phyloP scores from a whole-genome alignment of 2,888 invertebrate genomes.

The Autographa gamma region DNA sequence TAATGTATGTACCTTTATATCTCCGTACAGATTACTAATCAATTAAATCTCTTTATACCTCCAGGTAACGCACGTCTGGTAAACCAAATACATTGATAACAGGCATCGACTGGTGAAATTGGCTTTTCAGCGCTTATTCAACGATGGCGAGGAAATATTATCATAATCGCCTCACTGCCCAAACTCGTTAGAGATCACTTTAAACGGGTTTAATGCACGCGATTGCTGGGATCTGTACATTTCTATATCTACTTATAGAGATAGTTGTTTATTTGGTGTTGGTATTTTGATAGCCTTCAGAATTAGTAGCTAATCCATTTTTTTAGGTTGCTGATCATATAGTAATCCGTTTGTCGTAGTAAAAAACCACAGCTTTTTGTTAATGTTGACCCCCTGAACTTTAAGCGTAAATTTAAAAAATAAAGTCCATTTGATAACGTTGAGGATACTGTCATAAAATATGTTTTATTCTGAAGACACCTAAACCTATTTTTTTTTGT shows the following conservation, averaged over 20 bases:
- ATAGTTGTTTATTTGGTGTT: not conserved
- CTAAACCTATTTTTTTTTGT: no score
- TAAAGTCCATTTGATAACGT: no score
- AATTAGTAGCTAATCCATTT: not conserved
- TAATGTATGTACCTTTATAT: no score
- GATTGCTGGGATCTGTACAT: not conserved
- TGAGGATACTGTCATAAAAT: no score
- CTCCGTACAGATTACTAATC: not conserved
- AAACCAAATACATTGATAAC: conserved; percentile 4
- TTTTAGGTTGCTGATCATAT: no score
- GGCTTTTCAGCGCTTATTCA: conserved; percentile 4
- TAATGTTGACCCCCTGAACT: no score
- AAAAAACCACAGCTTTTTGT: no score
- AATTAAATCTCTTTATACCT: not conserved
- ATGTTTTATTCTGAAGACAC: no score
- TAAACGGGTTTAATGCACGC: conserved; percentile 3
- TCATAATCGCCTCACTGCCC: conserved; percentile 1
- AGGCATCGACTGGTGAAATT: conserved; percentile 4
- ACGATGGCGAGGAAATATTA: conserved; percentile 4
- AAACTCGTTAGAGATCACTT: conserved; percentile 4
- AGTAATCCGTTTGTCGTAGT: no score
- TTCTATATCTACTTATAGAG: not conserved
- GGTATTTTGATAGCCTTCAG: not conserved
- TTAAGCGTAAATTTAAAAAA: no score
- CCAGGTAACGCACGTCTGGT: not conserved